Percentiles rank a stretch among this genome's conserved stretches.
Evolutionary conservation across 1,140 invertebrate genomes (phyloP).

Genomic region (Zaprionus gabonicus): DNA sequence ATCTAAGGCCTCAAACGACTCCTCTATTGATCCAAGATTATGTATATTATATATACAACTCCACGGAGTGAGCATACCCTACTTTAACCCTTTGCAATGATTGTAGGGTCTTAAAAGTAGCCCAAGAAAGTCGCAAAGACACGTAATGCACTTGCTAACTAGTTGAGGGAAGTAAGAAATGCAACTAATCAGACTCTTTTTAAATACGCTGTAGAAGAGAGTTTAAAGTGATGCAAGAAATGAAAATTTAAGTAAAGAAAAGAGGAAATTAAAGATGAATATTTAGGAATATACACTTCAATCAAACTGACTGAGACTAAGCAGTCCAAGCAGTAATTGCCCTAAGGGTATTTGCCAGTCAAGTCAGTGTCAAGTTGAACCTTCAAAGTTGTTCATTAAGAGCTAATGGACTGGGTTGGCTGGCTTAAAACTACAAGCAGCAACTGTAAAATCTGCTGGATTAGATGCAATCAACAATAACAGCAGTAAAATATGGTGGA

Average conservation of each 20-base stretch:
- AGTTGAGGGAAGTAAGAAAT: conserved; percentile 1
- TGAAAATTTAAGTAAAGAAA: neutral
- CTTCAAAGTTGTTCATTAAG: conserved; percentile 65
- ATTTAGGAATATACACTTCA: too few relatives aligned
- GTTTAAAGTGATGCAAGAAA: neutral
- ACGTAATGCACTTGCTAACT: conserved; percentile 55
- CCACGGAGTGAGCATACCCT: too few relatives aligned
- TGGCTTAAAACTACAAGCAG: conserved; percentile 43
- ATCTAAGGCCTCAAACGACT: too few relatives aligned
- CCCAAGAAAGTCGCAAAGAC: conserved; percentile 34
- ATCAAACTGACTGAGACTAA: neutral
- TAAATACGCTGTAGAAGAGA: neutral
- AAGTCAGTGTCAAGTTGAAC: conserved; percentile 18
- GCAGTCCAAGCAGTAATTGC: conserved; percentile 6
- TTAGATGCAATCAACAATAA: conserved; percentile 83
- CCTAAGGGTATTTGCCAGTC: conserved; percentile 40
- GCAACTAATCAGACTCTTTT: neutral
- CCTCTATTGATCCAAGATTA: too few relatives aligned
- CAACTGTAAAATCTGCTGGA: conserved; percentile 75
- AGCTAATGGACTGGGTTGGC: conserved; percentile 57
- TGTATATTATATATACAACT: too few relatives aligned
- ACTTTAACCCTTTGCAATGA: too few relatives aligned
- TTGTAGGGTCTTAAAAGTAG: too few relatives aligned
- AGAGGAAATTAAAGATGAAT: too few relatives aligned
- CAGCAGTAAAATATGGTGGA: conserved; percentile 38